Conservation (phyloP, 2,797 vertebrate species). For the Eospalax fontanierii region DNA sequence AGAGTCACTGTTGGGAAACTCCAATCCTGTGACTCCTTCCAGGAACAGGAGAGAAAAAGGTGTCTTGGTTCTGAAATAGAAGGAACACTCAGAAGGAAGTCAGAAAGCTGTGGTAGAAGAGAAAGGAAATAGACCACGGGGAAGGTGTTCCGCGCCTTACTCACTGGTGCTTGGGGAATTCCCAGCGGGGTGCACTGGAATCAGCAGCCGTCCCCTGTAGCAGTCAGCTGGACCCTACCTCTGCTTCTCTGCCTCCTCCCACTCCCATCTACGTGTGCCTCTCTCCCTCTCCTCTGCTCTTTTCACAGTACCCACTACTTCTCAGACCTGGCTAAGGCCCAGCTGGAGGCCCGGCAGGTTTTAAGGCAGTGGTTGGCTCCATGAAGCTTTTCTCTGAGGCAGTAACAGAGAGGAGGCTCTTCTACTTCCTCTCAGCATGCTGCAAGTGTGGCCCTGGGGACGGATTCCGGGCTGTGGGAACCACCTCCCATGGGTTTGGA, state of each 20-base stretch:
- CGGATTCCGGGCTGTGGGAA: not conserved
- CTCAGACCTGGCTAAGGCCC: not conserved
- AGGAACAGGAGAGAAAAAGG: not conserved
- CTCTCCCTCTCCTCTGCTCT: not conserved
- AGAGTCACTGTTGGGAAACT: constrained; percentile 2
- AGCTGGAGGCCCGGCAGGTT: not conserved
- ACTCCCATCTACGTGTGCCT: too few species aligned
- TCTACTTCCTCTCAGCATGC: not conserved
- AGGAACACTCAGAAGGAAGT: not conserved
- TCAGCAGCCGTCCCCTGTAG: not conserved
- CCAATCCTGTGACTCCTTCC: not conserved
- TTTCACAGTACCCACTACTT: not conserved
- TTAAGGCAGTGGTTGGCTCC: not conserved
- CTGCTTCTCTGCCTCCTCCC: not conserved
- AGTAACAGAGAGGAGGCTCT: not conserved
- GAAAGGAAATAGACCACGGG: not conserved
- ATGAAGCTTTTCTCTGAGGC: not conserved
- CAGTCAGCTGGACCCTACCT: not conserved
- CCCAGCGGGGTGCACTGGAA: not conserved
- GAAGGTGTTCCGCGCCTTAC: too few species aligned
- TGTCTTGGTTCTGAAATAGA: not conserved
- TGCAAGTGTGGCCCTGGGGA: not conserved
- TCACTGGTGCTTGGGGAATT: not conserved
- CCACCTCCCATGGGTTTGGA: not conserved
- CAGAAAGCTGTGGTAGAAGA: not conserved